A percentile compares a stretch with the other conserved stretches of the same genome.
These are phyloP conservation scores for Nycticorax nycticorax DNA, from an alignment of 2,113 vertebrate species.

Conservation along the genomic window DNA sequence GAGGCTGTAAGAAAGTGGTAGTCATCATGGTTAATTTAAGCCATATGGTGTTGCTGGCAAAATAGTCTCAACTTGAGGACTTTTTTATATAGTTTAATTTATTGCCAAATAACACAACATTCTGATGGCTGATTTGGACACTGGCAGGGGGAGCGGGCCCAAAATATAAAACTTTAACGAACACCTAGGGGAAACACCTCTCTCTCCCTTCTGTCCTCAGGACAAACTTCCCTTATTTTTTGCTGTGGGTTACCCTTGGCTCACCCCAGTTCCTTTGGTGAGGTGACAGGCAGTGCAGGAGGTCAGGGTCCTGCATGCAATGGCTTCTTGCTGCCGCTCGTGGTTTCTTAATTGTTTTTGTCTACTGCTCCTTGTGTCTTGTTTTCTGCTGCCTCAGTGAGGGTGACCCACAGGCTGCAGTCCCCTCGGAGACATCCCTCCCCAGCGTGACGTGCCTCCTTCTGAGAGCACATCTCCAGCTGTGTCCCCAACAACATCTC, in stretches of 20 bases:
- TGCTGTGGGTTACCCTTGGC: background rate
- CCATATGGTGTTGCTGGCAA: background rate
- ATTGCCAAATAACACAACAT: background rate
- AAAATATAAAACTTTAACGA: background rate
- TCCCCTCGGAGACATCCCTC: background rate
- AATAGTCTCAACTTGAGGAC: background rate
- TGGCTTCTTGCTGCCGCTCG: background rate
- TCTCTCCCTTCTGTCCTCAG: background rate
- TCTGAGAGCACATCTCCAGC: background rate
- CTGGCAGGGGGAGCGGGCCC: too few relatives aligned
- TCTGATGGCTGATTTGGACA: background rate
- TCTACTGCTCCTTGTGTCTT: background rate
- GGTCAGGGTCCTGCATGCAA: background rate
- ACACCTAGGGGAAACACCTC: background rate
- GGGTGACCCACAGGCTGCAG: background rate
- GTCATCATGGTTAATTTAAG: background rate
- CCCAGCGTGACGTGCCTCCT: background rate
- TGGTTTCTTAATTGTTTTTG: background rate
- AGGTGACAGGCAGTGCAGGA: background rate
- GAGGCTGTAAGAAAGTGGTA: background rate
- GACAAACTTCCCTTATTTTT: background rate
- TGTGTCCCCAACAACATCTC: accelerated
- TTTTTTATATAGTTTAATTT: background rate
- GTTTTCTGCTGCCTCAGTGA: background rate
- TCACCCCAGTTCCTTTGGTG: background rate